phyloP scores from a whole-genome alignment of 2,113 vertebrate species.

The Protobothrops mucrosquamatus region DNA sequence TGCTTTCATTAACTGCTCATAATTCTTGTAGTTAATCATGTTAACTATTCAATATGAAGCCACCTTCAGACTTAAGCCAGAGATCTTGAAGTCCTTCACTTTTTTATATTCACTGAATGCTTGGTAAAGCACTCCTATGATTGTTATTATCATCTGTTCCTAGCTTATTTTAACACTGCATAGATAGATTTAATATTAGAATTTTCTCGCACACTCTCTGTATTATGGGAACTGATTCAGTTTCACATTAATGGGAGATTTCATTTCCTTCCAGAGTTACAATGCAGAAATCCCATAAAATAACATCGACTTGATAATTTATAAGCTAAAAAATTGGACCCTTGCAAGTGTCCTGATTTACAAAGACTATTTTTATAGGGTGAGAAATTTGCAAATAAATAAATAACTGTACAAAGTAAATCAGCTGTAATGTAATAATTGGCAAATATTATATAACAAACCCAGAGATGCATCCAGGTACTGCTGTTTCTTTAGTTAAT shows the following conservation, averaged over 20 bases:
- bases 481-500: neutral
- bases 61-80: neutral
- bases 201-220: neutral
- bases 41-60: neutral
- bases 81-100: neutral
- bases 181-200: neutral
- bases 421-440: neutral
- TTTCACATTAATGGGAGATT: neutral
- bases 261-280: neutral
- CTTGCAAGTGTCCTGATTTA: neutral
- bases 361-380: neutral
- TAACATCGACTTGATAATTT: neutral
- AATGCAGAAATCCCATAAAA: neutral
- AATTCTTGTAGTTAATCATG: neutral
- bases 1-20: neutral
- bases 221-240: neutral
- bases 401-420: neutral
- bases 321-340: neutral
- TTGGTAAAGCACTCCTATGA: neutral
- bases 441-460: neutral
- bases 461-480: neutral
- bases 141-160: neutral
- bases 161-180: neutral
- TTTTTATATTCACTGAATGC: neutral
- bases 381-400: neutral